phyloP scores from a whole-genome alignment of 1,140 invertebrate genomes.

The Meloidogyne chitwoodi region DNA sequence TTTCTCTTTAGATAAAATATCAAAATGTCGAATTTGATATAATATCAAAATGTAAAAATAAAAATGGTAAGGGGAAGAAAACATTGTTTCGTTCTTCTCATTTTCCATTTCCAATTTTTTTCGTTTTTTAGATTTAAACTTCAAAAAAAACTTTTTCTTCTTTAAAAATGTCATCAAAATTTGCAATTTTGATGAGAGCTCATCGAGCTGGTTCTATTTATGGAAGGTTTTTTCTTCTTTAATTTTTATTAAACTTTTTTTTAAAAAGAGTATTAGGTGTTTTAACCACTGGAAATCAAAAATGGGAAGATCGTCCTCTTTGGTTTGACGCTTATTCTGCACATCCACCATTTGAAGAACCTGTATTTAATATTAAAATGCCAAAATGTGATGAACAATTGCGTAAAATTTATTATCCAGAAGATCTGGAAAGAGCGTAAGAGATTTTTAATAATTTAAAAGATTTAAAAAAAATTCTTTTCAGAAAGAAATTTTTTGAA shows the following conservation, averaged over 20 bases:
- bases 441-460: not conserved
- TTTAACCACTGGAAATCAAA: constrained; percentile 71
- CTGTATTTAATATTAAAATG: constrained; percentile 69
- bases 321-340: constrained; percentile 84
- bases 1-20: too few relatives aligned
- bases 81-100: too few relatives aligned
- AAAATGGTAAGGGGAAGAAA: too few relatives aligned
- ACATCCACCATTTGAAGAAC: constrained; percentile 79
- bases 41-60: too few relatives aligned
- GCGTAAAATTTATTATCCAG: constrained; percentile 74
- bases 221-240: not conserved
- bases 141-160: too few relatives aligned
- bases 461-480: not conserved
- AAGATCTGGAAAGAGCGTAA: constrained; percentile 66
- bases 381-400: constrained; percentile 64
- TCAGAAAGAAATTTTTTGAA: not conserved
- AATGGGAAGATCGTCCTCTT: constrained; percentile 73
- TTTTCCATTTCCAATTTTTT: too few relatives aligned
- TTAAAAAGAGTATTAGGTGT: constrained; percentile 68
- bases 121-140: too few relatives aligned
- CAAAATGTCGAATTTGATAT: too few relatives aligned
- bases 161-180: not conserved
- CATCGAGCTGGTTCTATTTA: not conserved
- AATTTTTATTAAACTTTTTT: not conserved
- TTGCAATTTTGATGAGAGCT: not conserved